A percentile compares a stretch with the other conserved stretches of the same genome.
These are phyloP conservation scores for Acanthosepion esculentum DNA, from an alignment of 2,888 invertebrate genomes.

Conservation along the genomic window DNA sequence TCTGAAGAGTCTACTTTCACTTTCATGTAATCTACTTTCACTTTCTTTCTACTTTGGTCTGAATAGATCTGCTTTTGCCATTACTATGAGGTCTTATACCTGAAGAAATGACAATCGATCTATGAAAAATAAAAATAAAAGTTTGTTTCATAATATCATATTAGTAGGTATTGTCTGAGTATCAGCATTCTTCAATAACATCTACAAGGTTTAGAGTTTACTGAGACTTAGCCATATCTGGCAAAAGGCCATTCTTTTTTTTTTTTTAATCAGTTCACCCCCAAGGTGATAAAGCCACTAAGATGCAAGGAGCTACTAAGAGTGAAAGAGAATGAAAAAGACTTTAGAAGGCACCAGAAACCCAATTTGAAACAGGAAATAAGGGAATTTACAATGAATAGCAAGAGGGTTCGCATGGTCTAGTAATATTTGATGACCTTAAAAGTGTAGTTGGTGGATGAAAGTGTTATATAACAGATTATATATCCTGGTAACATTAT, in stretches of 20 bases:
- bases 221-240: background rate
- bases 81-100: background rate
- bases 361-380: too few species aligned
- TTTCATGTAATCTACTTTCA: background rate
- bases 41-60: background rate
- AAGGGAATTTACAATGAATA: too few species aligned
- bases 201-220: background rate
- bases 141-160: background rate
- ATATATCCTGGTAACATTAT: too few species aligned
- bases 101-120: background rate
- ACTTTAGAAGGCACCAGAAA: too few species aligned
- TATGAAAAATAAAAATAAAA: background rate
- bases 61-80: background rate
- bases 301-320: background rate
- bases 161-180: background rate
- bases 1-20: background rate
- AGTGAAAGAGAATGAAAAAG: too few species aligned
- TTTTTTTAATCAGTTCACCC: background rate
- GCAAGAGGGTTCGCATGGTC: too few species aligned
- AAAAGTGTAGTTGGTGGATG: too few species aligned
- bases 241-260: background rate
- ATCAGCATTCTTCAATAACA: background rate
- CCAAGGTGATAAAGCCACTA: background rate
- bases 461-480: too few species aligned
- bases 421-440: too few species aligned